Base-by-base conservation (phyloP, 2,797 vertebrate species). In the Sternotherus odoratus region DNA sequence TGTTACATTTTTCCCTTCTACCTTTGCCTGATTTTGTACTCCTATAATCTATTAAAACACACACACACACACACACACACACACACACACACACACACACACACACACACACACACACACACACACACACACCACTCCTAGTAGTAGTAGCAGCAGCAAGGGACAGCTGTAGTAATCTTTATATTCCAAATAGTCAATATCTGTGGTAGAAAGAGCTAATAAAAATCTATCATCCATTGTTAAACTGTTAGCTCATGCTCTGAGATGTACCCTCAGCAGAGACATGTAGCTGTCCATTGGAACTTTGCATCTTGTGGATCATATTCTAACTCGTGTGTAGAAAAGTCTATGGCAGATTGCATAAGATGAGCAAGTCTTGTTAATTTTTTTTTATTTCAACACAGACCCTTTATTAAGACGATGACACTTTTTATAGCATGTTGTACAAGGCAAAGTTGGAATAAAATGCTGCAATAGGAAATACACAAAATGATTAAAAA, bases 191-290 rank as follows among this genome's bases (percentile, higher is more conserved):
- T 90, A 92, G 85, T 86, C 94, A 87, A 54, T 81, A 91, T 93
- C 93, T 93, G 66, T 66, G 85, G 84, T 69, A 12, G 50, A 39
- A 79, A n/a, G 72, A 48, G 48, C 93, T 91, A 94, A 90, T 84
- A 33, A 0, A 43, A 49, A 96, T 96, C 96, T 96, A 95, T 9
- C 93, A 2, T 5, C 3, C 83, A 81, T 80, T 88, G 24, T 46
- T 91, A 66, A 95, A 94, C 94, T 96, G 96, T 93, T 97, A 95
- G 94, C 92, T 95, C 30, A 1, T 80, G 80, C 49, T 86, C 91
- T 10, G 4, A 50, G 78, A 15, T 75, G 87, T 30, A 69, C 82
- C 82, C 1, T 28, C 84, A 57, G 77, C 87, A 26, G 43, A 28
- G 43, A 48, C 43, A 48, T 23, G 72, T 30, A 75, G 12, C 9